A percentile compares a stretch with the other conserved stretches of the same genome.
phyloP scores from a whole-genome alignment of 2,113 vertebrate genomes.

The Cebus imitator region DNA sequence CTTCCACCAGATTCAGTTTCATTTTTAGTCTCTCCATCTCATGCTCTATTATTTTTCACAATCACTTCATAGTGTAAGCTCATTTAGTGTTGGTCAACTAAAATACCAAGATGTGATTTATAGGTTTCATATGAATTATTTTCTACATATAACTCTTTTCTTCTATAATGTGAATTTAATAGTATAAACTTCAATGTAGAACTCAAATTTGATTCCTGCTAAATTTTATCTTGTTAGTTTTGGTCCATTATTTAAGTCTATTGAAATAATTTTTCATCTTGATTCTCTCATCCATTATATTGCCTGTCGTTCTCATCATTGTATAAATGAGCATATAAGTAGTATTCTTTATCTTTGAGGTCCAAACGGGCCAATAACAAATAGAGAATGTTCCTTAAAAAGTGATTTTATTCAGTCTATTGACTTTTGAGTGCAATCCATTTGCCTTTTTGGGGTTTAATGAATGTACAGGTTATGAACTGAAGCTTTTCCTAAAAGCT shows the following conservation, averaged over 20 bases:
- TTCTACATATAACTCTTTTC: slow-evolving; percentile 33
- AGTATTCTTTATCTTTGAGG: slow-evolving; percentile 53
- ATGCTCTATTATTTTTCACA: slow-evolving; percentile 37
- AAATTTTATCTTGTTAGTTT: slow-evolving; percentile 66
- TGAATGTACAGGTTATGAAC: slow-evolving; percentile 58
- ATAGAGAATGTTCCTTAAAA: slow-evolving; percentile 62
- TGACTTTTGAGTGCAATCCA: slow-evolving; percentile 57
- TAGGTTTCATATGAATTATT: slow-evolving; percentile 42
- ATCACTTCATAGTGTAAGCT: slow-evolving; percentile 18
- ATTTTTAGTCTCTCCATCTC: background rate
- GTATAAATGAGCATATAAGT: slow-evolving; percentile 61
- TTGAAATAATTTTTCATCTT: slow-evolving; percentile 60
- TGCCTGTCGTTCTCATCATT: slow-evolving; percentile 48
- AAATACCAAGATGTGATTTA: slow-evolving; percentile 5
- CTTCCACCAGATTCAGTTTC: background rate
- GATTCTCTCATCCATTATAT: slow-evolving; percentile 61
- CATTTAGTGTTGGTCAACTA: background rate
- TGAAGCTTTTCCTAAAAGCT: slow-evolving; percentile 45
- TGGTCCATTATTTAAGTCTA: slow-evolving; percentile 54
- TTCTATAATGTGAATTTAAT: slow-evolving; percentile 24
- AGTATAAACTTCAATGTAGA: slow-evolving; percentile 17
- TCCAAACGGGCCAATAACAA: slow-evolving; percentile 68
- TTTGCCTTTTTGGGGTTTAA: slow-evolving; percentile 64
- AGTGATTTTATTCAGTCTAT: slow-evolving; percentile 66
- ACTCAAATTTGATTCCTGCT: slow-evolving; percentile 35